These are phyloP conservation scores for Thalassaphorura encarpata DNA, from an alignment of 1,140 invertebrate species.

Conservation along the genomic window DNA sequence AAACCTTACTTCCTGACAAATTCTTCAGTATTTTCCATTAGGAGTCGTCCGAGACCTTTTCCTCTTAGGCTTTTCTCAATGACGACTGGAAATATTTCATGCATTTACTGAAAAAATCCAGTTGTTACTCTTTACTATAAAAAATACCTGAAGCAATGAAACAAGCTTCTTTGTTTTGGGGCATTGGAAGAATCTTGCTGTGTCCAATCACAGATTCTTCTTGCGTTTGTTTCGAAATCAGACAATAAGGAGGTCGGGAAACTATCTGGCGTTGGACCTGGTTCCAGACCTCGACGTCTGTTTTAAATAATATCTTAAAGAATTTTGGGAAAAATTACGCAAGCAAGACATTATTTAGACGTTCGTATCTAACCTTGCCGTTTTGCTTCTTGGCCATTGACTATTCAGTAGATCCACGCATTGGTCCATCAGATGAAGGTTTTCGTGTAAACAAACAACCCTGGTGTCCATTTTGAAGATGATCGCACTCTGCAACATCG, in stretches of 20 bases:
- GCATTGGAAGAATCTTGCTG: slow-evolving; percentile 58
- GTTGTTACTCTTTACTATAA: background rate
- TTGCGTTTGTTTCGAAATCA: too few relatives aligned
- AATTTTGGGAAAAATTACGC: too few relatives aligned
- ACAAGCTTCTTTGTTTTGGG: slow-evolving; percentile 52
- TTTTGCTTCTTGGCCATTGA: slow-evolving; percentile 67
- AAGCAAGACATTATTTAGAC: too few relatives aligned
- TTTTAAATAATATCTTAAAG: too few relatives aligned
- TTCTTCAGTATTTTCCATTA: slow-evolving; percentile 58
- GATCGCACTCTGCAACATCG: too few relatives aligned
- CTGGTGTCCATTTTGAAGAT: too few relatives aligned
- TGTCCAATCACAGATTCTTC: too few relatives aligned
- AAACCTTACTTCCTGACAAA: slow-evolving; percentile 45
- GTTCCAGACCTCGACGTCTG: too few relatives aligned
- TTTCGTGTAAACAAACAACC: slow-evolving; percentile 55
- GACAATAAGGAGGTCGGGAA: too few relatives aligned
- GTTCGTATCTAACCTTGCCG: slow-evolving; percentile 54
- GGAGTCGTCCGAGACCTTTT: slow-evolving; percentile 58
- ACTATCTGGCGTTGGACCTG: too few relatives aligned
- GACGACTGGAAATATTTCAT: slow-evolving; percentile 47
- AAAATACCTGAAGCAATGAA: slow-evolving; percentile 54
- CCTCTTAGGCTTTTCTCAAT: slow-evolving; percentile 55
- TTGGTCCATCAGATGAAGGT: slow-evolving; percentile 53
- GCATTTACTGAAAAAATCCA: background rate
- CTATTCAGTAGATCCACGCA: slow-evolving; percentile 63